Percentiles rank a stretch among this genome's conserved stretches.
These are phyloP conservation scores for Andrena chrysosceles DNA, from an alignment of 2,888 invertebrate species.

Conservation along the genomic window DNA sequence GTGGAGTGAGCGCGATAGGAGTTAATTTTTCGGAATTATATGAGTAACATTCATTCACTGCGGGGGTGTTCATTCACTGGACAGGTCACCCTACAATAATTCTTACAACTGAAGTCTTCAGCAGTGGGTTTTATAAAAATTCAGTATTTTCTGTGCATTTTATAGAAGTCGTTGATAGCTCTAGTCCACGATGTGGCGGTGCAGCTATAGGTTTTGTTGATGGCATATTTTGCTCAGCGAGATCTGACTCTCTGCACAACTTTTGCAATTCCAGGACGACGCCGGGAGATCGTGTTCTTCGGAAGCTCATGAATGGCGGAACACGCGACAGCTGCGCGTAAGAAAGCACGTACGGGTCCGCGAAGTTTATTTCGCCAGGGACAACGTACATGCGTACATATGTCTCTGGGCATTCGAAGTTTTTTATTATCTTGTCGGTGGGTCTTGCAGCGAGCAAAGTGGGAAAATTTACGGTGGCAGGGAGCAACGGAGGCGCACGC, in stretches of 20 bases:
- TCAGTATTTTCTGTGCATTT: not conserved
- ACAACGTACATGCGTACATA: conserved; percentile 20
- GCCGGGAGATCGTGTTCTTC: conserved; percentile 3
- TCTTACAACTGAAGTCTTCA: too few species aligned
- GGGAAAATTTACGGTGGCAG: conserved; percentile 45
- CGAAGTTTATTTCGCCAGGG: conserved; percentile 56
- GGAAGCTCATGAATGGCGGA: conserved; percentile 30
- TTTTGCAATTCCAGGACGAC: not conserved
- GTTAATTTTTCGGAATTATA: too few species aligned
- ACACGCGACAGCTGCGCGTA: conserved; percentile 35
- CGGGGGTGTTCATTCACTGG: too few species aligned
- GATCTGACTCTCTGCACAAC: not conserved
- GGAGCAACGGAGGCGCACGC: not conserved
- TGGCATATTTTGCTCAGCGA: not conserved
- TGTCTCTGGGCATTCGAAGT: conserved; percentile 48
- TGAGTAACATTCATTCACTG: too few species aligned
- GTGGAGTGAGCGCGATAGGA: too few species aligned
- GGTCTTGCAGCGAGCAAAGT: conserved; percentile 25
- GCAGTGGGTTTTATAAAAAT: too few species aligned
- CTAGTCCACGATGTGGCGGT: not conserved
- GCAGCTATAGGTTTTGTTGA: not conserved
- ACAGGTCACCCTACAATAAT: too few species aligned
- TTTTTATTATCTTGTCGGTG: conserved; percentile 62
- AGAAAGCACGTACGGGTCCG: conserved; percentile 19
- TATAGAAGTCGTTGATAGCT: not conserved